phyloP scores from a whole-genome alignment of 1,140 invertebrate species.

The Temnothorax nylanderi region DNA sequence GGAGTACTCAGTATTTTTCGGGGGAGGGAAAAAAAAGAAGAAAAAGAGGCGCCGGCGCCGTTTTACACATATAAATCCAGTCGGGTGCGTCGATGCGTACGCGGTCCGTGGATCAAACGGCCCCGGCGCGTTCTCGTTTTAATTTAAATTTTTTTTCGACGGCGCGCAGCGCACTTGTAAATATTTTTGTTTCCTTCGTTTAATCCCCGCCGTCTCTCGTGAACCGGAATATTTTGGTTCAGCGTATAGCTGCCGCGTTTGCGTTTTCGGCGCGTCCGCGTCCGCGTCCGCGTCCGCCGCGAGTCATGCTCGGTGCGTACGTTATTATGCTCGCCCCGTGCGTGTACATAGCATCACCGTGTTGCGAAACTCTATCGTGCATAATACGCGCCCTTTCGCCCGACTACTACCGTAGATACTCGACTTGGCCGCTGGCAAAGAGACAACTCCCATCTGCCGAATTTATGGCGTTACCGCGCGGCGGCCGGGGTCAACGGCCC shows the following conservation, averaged over 20 bases:
- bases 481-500: conserved; percentile 23
- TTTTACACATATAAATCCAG: conserved; percentile 61
- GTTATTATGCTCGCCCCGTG: neutral
- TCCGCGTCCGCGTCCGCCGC: neutral
- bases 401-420: conserved; percentile 16
- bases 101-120: neutral
- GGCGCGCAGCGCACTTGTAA: conserved; percentile 21
- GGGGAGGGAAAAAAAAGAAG: neutral
- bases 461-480: conserved; percentile 53
- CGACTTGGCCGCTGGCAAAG: conserved; percentile 42
- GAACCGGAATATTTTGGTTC: conserved; percentile 25
- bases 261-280: neutral
- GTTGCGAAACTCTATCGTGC: neutral
- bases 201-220: conserved; percentile 30
- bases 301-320: neutral
- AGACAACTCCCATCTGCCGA: conserved; percentile 50
- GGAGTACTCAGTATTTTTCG: neutral
- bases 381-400: conserved; percentile 8
- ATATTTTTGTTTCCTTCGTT: conserved; percentile 37
- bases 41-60: neutral
- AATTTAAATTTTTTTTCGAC: conserved; percentile 49
- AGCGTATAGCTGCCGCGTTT: no score
- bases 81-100: neutral
- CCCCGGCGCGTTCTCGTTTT: conserved; percentile 20
- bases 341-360: neutral